Evolutionary conservation across 2,888 invertebrate genomes (phyloP), one percentile per base, ranked within the genome.

Genomic region (Pristionchus exspectatus): DNA sequence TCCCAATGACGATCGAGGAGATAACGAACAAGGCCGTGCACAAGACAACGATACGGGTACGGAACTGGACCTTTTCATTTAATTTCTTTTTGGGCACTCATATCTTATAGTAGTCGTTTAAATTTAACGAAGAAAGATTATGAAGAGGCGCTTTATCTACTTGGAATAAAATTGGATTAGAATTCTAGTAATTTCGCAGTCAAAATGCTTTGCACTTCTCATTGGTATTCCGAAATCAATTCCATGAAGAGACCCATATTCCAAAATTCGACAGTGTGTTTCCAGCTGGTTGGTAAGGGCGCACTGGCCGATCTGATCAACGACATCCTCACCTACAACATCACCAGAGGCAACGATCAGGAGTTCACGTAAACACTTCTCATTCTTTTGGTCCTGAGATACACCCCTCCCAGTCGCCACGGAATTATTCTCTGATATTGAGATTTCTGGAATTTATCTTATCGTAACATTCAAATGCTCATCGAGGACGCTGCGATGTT

Each of bases 281-380:
- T 92, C 86, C 87, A 91, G n/a, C 84, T 93, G n/a, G 81, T 86
- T 16, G 93, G 93, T 0, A 90, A 93, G n/a, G 93, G 93, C 3
- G 90, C 91, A 16, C 63, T 93, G 63, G 92, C 92, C 18, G 92
- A 92, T 54, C 91, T 92, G 87, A 88, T 93, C 89, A 91, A 91
- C 88, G 91, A 91, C n/a, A 92, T 93, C 90, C 86, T 92, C 30
- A 84, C 90, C 12, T 44, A 90, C 63, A 93, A 93, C 69, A 12
- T 21, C 4, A 87, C 69, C 0, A 50, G 87, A 72, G 33, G 50
- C 27, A 72, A 30, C 24, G 38, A 54, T 24, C 87, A 87, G 66
- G 86, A 86, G 24, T 87, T 87, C 72, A 54, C 87, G 87, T 87
- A 24, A 33, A 54, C 18, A 72, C 30, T 72, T 30, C 33, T 72